Conservation (phyloP, 2,797 vertebrate genomes). For the Propithecus deckenii region DNA sequence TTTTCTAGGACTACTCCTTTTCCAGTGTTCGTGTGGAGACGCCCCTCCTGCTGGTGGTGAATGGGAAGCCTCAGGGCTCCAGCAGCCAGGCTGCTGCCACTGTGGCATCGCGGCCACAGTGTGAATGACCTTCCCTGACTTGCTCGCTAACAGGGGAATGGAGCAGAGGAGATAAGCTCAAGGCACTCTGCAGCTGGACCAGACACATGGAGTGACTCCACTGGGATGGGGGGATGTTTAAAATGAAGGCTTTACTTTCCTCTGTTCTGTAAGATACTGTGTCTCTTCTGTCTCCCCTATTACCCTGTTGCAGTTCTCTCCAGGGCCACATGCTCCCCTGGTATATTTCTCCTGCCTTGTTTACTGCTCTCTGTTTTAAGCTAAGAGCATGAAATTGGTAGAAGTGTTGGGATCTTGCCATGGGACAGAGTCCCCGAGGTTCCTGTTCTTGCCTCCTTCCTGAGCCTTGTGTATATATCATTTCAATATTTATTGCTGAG, state of each 20-base stretch:
- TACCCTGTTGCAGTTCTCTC: neutral
- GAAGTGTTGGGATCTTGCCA: conserved; percentile 26
- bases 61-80: conserved; percentile 90
- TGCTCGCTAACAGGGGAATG: neutral
- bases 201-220: neutral
- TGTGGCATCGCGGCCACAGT: conserved; percentile 90
- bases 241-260: neutral
- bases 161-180: neutral
- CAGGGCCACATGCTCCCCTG: neutral
- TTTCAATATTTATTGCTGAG: conserved; percentile 78
- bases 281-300: neutral
- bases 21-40: conserved; percentile 93
- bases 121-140: conserved; percentile 83
- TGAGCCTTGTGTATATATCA: conserved; percentile 75
- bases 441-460: conserved; percentile 55
- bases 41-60: conserved; percentile 92
- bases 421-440: neutral
- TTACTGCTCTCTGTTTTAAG: conserved; percentile 25
- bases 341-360: neutral
- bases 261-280: neutral
- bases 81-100: conserved; percentile 91
- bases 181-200: neutral
- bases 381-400: neutral
- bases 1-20: conserved; percentile 89
- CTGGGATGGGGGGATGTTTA: neutral